These are phyloP conservation scores for Exaiptasia diaphana DNA, from an alignment of 64 coral and sea anemone species.

Conservation along the genomic window DNA sequence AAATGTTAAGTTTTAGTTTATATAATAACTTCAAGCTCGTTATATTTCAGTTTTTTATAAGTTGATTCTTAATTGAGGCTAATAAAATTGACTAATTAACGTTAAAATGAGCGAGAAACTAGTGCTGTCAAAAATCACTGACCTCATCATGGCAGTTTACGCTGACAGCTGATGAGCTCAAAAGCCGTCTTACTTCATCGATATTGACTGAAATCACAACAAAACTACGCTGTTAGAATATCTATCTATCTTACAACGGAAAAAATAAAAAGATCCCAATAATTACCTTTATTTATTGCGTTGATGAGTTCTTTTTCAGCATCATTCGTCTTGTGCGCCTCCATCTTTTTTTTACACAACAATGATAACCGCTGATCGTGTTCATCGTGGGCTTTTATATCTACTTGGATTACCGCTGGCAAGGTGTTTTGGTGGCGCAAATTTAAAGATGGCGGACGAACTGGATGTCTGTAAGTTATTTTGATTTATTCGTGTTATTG, in stretches of 20 bases:
- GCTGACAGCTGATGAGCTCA: conserved; percentile 54
- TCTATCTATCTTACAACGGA: neutral
- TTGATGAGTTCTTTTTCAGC: conserved; percentile 18
- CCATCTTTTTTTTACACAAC: neutral
- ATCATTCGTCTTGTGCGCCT: neutral
- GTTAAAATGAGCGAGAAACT: too few species aligned
- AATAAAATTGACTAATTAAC: too few species aligned
- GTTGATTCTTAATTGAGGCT: too few species aligned
- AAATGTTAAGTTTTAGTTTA: too few species aligned
- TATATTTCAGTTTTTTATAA: too few species aligned
- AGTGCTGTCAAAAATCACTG: too few species aligned
- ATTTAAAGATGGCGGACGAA: conserved; percentile 58
- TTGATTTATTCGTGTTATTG: too few species aligned
- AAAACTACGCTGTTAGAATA: neutral
- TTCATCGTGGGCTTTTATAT: neutral
- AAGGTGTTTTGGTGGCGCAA: neutral
- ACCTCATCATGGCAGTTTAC: conserved; percentile 91
- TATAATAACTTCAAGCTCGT: too few species aligned
- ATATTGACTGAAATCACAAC: conserved; percentile 47
- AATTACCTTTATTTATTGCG: conserved; percentile 39
- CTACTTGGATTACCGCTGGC: neutral
- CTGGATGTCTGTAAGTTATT: too few species aligned
- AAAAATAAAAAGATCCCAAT: neutral
- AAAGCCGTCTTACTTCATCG: conserved; percentile 36
- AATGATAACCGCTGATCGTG: neutral